Evolutionary conservation across 2,888 invertebrate species (phyloP).

Genomic region (Nudaria mundana): DNA sequence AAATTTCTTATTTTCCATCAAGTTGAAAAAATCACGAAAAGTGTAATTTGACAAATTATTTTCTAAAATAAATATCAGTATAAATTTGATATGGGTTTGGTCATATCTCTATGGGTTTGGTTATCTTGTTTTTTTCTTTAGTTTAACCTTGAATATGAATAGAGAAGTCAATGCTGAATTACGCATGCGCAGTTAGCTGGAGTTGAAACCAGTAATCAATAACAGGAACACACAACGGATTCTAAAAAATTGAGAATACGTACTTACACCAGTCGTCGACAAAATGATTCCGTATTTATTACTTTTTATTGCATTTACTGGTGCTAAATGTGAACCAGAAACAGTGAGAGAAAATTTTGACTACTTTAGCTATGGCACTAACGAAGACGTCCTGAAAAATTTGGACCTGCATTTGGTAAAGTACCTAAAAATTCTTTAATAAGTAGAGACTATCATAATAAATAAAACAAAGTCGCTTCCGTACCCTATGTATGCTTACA

Average conservation of each 20-base stretch:
- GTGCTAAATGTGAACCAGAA: constrained; percentile 67
- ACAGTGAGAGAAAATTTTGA: constrained; percentile 71
- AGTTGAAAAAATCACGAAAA: constrained; percentile 24
- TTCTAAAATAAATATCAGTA: no score
- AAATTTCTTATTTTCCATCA: constrained; percentile 31
- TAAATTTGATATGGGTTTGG: constrained; percentile 59
- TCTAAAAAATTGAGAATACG: constrained; percentile 48
- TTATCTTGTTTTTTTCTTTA: constrained; percentile 37
- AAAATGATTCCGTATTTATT: constrained; percentile 59
- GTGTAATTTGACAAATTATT: constrained; percentile 20
- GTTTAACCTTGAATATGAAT: constrained; percentile 51
- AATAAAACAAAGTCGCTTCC: no score
- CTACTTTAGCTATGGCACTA: constrained; percentile 69
- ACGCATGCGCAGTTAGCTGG: constrained; percentile 60
- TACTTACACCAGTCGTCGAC: constrained; percentile 37
- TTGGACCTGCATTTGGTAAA: constrained; percentile 63
- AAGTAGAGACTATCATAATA: neutral
- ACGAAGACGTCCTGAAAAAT: constrained; percentile 65
- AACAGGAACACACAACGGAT: constrained; percentile 44
- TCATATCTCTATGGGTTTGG: constrained; percentile 43
- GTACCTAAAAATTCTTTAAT: neutral
- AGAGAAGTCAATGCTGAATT: constrained; percentile 33
- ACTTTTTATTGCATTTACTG: constrained; percentile 41
- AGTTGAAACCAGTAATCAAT: constrained; percentile 58
- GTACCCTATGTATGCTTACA: no score